These are phyloP conservation scores for Malurus alboscapulatus DNA, from an alignment of 2,113 vertebrate species.

Conservation along the genomic window DNA sequence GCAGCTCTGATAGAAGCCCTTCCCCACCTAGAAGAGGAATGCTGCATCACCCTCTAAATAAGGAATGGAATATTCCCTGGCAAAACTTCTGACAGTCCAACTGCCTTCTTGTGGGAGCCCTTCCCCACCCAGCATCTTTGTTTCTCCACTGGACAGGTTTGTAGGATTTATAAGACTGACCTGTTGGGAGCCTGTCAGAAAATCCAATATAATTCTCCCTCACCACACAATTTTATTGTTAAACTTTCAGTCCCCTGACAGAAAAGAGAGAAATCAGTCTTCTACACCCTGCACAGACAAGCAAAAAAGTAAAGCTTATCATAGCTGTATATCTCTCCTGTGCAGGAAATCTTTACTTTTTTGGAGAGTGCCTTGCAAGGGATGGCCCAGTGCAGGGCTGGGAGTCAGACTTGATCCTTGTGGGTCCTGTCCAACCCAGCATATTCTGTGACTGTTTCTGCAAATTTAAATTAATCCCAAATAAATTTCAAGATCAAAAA, in stretches of 20 bases:
- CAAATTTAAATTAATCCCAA: not conserved
- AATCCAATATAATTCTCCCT: not conserved
- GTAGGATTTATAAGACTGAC: not conserved
- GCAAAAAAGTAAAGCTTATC: not conserved
- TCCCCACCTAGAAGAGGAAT: not conserved
- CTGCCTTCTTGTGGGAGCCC: not conserved
- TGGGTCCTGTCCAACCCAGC: not conserved
- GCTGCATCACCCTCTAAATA: not conserved
- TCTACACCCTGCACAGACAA: not conserved
- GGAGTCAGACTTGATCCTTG: not conserved
- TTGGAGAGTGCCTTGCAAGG: not conserved
- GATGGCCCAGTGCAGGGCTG: not conserved
- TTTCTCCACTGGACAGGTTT: not conserved
- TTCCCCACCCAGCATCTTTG: not conserved
- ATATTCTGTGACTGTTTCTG: not conserved
- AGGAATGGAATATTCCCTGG: not conserved
- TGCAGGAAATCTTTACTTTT: not conserved
- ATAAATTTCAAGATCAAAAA: not conserved
- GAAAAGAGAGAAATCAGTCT: not conserved
- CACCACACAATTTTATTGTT: not conserved
- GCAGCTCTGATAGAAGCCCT: not conserved
- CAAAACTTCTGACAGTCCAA: not conserved
- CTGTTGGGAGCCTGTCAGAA: not conserved
- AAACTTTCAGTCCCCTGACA: not conserved
- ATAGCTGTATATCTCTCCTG: not conserved